Percentiles rank a stretch among this genome's conserved stretches.
phyloP scores from a whole-genome alignment of 2,888 invertebrate species.

The Malthinus seriepunctatus region DNA sequence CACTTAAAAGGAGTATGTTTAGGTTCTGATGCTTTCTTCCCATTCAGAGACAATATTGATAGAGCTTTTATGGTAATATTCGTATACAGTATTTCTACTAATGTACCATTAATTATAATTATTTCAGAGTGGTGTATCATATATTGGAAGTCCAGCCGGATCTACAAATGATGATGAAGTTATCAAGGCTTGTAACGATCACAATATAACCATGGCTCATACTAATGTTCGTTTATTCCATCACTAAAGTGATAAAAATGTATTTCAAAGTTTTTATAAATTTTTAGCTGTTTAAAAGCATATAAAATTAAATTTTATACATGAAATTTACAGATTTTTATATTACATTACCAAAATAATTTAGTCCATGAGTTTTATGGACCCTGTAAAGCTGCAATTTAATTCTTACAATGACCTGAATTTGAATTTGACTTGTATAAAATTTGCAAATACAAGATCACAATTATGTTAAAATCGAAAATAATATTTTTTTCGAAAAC shows the following conservation, averaged over 20 bases:
- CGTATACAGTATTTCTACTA: not conserved
- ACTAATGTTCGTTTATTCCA: slow-evolving; percentile 93
- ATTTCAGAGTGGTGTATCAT: slow-evolving; percentile 88
- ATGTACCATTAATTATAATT: slow-evolving; percentile 18
- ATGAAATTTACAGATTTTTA: too few species aligned
- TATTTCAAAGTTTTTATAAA: not conserved
- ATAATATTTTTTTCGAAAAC: too few species aligned
- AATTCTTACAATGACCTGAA: too few species aligned
- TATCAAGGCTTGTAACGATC: slow-evolving; percentile 89
- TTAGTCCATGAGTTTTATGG: too few species aligned
- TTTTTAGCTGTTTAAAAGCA: too few species aligned
- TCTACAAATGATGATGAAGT: slow-evolving; percentile 92
- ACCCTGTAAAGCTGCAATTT: too few species aligned
- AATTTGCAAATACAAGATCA: too few species aligned
- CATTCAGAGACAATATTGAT: slow-evolving; percentile 97
- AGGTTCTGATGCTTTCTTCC: slow-evolving; percentile 98
- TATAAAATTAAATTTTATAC: too few species aligned
- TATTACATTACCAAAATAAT: too few species aligned
- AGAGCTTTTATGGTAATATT: slow-evolving; percentile 79
- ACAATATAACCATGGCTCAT: slow-evolving; percentile 84
- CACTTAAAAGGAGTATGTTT: slow-evolving; percentile 79
- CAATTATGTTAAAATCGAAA: too few species aligned
- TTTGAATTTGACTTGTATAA: too few species aligned
- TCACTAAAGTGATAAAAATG: slow-evolving; percentile 64
- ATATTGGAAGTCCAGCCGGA: slow-evolving; percentile 91